Conservation (phyloP, 2,888 invertebrate genomes). For the Anthophora plumipes region DNA sequence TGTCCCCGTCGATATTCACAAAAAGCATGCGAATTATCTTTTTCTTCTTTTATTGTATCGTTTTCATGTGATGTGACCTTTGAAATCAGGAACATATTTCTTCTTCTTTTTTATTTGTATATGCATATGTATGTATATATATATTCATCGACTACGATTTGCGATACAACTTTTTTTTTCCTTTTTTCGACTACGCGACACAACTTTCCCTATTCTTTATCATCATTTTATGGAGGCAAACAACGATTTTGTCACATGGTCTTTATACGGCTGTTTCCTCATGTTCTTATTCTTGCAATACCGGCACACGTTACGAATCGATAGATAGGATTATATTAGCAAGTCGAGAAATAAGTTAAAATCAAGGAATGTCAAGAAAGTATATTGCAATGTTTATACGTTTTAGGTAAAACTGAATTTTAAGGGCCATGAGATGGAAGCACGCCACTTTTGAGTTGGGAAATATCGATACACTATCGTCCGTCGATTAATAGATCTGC, state of each 20-base stretch:
- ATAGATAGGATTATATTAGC: background rate
- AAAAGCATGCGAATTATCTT: slow-evolving; percentile 50
- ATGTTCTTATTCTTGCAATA: background rate
- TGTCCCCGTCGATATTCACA: slow-evolving; percentile 50
- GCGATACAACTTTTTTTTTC: background rate
- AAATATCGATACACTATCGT: background rate
- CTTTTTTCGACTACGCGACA: slow-evolving; percentile 17
- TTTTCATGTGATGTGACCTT: slow-evolving; percentile 55
- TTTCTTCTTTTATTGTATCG: slow-evolving; percentile 53
- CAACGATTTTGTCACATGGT: slow-evolving; percentile 7
- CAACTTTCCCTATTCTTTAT: slow-evolving; percentile 11
- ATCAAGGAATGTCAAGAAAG: background rate
- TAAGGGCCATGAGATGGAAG: background rate
- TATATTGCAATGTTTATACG: background rate
- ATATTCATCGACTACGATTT: background rate
- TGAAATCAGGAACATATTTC: slow-evolving; percentile 72
- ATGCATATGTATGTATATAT: too few relatives aligned
- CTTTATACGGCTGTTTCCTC: background rate
- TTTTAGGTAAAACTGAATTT: background rate
- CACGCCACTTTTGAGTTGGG: background rate
- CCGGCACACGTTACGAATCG: background rate
- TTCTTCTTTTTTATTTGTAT: too few relatives aligned
- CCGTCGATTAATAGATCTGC: background rate
- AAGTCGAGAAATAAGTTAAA: background rate
- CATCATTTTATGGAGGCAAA: slow-evolving; percentile 20